Evolutionary conservation across 2,797 vertebrate genomes (phyloP), one percentile per base, ranked within the genome.

Genomic region (Trichosurus vulpecula): DNA sequence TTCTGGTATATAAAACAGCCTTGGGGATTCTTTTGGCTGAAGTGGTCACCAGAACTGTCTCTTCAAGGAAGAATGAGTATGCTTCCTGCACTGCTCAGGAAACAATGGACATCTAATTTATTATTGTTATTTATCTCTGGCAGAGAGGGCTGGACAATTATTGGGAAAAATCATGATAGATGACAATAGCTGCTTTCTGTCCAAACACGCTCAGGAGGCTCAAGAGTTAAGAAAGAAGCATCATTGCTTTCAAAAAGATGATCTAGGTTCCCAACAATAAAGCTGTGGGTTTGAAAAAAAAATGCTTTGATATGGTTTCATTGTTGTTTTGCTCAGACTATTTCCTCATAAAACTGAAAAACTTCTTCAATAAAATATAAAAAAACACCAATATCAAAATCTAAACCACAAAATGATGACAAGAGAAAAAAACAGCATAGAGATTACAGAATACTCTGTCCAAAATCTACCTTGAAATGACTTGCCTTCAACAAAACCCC

Each of bases 401-500:
- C 30, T 51, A 95, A 95, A 54, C 47, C 74, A 94, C 11, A 90
- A 81, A 87, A 25, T 94, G 92, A 25, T 94, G 92, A 94, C 94
- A 81, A 56, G 30, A 89, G 35, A 95, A 95, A 29, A 19, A 96
- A 92, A 93, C 93, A 51, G 92, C 96, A 92, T 56, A 91, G 54
- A 95, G 54, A 96, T 90, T 96, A 58, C 54, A 95, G 94, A 96
- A 95, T 35, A 54, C 94, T 92, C 81, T 94, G 94, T 96, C 51
- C 57, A 93, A 97, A 97, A 81, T 30, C 90, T 2, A 92, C 94
- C 95, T 98, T 96, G 95, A 96, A 96, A 95, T 95, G 92, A n/a
- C 97, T 98, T 97, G 95, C 93, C 94, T 94, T 93, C 96, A 97
- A 56, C 53, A 96, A 92, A 97, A 96, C 98, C 95, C 97, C 96